Percentiles rank a stretch among this genome's conserved stretches.
phyloP scores from a whole-genome alignment of 2,797 vertebrate species.

The Craterocephalus amniculus region DNA sequence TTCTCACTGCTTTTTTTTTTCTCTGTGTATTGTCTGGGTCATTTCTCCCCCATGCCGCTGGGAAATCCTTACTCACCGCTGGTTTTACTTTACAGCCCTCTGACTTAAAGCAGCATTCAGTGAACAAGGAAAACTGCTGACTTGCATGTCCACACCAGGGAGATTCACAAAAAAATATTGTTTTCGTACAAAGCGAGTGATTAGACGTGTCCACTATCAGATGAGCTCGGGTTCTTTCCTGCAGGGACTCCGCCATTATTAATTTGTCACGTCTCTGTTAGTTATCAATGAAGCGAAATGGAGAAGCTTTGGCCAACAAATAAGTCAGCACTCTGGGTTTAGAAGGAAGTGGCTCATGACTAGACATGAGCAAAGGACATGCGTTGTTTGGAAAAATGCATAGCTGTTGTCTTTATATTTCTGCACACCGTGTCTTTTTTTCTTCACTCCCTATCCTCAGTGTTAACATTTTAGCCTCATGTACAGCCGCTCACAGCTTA shows the following conservation, averaged over 20 bases:
- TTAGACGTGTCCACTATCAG: constrained; percentile 7
- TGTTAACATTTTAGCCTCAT: neutral
- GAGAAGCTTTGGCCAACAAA: neutral
- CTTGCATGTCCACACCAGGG: constrained; percentile 9
- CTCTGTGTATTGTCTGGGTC: constrained; percentile 16
- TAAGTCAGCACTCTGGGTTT: neutral
- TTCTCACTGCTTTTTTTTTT: neutral
- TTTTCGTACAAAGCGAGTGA: constrained; percentile 22
- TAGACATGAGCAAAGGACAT: constrained; percentile 10
- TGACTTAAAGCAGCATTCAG: constrained; percentile 51
- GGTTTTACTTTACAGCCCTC: constrained; percentile 39
- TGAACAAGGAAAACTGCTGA: constrained; percentile 41
- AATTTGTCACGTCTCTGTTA: neutral
- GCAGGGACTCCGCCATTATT: neutral
- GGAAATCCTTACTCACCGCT: constrained; percentile 32
- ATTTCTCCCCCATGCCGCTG: constrained; percentile 6
- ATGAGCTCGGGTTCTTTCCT: neutral
- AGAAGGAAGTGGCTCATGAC: constrained; percentile 18
- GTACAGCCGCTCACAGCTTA: too few species aligned
- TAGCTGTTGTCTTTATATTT: neutral
- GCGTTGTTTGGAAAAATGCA: constrained; percentile 12
- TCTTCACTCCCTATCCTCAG: neutral
- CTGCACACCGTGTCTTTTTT: neutral
- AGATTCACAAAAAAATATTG: constrained; percentile 20
- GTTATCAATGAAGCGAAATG: neutral